Percentiles rank a stretch among this genome's conserved stretches.
Conservation (phyloP, 2,113 vertebrate species). For the Amphiprion percula region DNA sequence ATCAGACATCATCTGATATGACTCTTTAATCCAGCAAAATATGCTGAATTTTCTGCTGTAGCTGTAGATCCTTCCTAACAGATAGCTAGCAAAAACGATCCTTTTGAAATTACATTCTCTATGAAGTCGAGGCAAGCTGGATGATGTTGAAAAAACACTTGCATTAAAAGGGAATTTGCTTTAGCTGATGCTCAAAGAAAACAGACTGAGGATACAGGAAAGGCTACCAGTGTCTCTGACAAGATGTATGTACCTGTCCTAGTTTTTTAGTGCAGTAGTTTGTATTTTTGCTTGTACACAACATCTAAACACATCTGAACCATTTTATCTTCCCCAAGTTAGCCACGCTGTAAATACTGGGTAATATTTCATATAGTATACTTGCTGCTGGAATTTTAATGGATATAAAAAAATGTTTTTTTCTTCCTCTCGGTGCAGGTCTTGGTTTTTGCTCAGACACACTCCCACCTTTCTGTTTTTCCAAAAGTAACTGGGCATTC, state of each 20-base stretch:
- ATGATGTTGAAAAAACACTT: too few relatives aligned
- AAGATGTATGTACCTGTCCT: neutral
- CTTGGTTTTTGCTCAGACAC: conserved; percentile 11
- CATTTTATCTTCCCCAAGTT: too few relatives aligned
- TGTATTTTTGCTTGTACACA: too few relatives aligned
- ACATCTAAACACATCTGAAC: too few relatives aligned
- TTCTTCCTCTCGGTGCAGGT: conserved; percentile 8
- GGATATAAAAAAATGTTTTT: too few relatives aligned
- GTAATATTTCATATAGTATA: too few relatives aligned
- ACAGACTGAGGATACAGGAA: neutral
- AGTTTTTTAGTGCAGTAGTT: neutral
- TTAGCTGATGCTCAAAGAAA: neutral
- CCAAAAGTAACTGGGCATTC: conserved; percentile 46
- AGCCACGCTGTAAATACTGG: too few relatives aligned
- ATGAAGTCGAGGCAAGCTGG: too few relatives aligned
- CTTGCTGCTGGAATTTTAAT: too few relatives aligned
- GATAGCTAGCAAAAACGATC: neutral
- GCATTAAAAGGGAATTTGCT: too few relatives aligned
- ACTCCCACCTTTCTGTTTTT: conserved; percentile 38
- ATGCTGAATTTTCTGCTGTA: neutral
- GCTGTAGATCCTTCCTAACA: too few relatives aligned
- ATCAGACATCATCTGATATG: conserved; percentile 5
- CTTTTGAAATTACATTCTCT: too few relatives aligned
- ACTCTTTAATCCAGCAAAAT: neutral
- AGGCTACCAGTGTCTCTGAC: neutral